These are phyloP conservation scores for Apodemia zela DNA, from an alignment of 2,888 invertebrate genomes.

Conservation along the genomic window DNA sequence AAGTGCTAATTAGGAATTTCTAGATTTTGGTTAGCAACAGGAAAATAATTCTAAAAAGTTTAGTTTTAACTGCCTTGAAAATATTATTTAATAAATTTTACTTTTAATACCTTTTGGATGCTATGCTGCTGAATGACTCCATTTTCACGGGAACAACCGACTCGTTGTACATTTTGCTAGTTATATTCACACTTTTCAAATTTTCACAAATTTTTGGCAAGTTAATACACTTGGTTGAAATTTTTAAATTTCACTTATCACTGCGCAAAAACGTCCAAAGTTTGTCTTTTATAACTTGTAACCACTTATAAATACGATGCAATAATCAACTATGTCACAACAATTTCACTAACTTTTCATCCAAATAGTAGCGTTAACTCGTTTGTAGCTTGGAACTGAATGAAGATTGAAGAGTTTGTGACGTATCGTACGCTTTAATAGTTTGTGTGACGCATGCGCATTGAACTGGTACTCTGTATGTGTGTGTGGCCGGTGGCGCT, in stretches of 20 bases:
- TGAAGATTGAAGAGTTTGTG: constrained; percentile 44
- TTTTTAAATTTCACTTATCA: constrained; percentile 39
- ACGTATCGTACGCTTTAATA: constrained; percentile 44
- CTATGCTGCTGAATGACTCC: constrained; percentile 70
- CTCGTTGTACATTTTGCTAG: constrained; percentile 67
- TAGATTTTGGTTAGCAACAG: not conserved
- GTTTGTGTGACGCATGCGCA: constrained; percentile 42
- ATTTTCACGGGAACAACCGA: constrained; percentile 68
- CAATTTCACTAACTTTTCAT: constrained; percentile 62
- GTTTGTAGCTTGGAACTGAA: constrained; percentile 45
- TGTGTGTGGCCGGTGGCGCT: constrained; percentile 47
- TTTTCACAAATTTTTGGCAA: constrained; percentile 54
- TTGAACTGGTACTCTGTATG: constrained; percentile 34
- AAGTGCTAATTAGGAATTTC: not conserved
- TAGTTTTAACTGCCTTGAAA: too few relatives aligned
- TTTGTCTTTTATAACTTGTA: constrained; percentile 37
- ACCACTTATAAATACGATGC: constrained; percentile 29
- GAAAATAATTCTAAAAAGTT: too few relatives aligned
- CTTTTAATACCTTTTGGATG: constrained; percentile 67
- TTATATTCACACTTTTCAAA: constrained; percentile 57
- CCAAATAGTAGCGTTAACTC: constrained; percentile 43
- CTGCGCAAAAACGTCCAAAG: constrained; percentile 42
- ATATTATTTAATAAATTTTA: constrained; percentile 15
- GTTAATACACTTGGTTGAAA: constrained; percentile 43
- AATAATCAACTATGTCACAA: constrained; percentile 61